Conservation (phyloP, 1,140 invertebrate genomes). For the Macrotrachela quadricornifera region DNA sequence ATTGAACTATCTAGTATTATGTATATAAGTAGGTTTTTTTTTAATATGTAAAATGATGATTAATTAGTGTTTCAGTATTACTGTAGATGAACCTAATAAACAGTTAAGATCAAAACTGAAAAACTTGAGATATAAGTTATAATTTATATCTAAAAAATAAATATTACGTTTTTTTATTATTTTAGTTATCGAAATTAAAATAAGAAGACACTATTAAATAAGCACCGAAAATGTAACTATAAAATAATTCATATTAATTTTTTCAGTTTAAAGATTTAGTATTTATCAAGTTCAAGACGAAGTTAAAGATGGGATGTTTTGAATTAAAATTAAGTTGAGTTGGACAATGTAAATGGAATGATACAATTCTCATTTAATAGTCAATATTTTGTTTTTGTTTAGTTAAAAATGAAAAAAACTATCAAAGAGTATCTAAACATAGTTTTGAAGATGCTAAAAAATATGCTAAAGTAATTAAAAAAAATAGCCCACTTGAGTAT, state of each 20-base stretch:
- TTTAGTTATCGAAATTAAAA: constrained; percentile 40
- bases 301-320: constrained; percentile 90
- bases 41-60: constrained; percentile 13
- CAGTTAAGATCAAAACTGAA: constrained; percentile 97
- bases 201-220: constrained; percentile 70
- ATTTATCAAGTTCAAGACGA: constrained; percentile 94
- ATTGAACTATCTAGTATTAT: constrained; percentile 83
- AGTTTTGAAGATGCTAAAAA: constrained; percentile 44
- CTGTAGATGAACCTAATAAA: constrained; percentile 90
- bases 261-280: constrained; percentile 44
- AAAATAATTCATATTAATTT: constrained; percentile 10
- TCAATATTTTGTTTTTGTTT: no score
- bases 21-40: constrained; percentile 41
- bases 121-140: constrained; percentile 48
- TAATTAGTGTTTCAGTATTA: constrained; percentile 82
- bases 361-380: no score
- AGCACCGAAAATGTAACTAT: constrained; percentile 69
- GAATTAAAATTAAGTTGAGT: constrained; percentile 93
- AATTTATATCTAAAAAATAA: no score
- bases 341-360: constrained; percentile 35
- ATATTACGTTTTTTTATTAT: no score
- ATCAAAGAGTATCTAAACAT: no score
- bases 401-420: no score
- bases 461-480: constrained; percentile 45
- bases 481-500: no score